These are phyloP conservation scores for Busseola fusca DNA, from an alignment of 2,888 invertebrate species.

Conservation along the genomic window DNA sequence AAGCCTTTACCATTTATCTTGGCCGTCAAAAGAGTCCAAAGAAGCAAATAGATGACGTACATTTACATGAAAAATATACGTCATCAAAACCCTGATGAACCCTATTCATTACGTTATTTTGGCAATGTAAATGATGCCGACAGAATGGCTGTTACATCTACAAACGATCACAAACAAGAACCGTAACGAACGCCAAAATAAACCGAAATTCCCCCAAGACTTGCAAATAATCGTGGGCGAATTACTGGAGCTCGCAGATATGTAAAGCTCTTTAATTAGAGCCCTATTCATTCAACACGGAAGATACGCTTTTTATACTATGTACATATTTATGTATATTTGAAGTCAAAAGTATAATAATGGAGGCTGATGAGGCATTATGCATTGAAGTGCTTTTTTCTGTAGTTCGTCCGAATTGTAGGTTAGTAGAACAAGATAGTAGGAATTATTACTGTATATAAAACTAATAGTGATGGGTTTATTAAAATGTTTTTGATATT, in stretches of 20 bases:
- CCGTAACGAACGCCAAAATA: constrained; percentile 38
- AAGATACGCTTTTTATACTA: constrained; percentile 13
- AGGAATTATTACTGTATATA: constrained; percentile 8
- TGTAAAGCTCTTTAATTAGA: constrained; percentile 40
- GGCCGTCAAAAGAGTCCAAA: neutral
- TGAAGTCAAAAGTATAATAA: constrained; percentile 18
- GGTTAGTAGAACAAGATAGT: constrained; percentile 31
- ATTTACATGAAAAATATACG: neutral
- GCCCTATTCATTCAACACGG: constrained; percentile 42
- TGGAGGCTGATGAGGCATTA: constrained; percentile 34
- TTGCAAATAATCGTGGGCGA: constrained; percentile 24
- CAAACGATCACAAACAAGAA: constrained; percentile 42
- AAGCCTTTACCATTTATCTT: neutral
- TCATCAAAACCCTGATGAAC: constrained; percentile 3
- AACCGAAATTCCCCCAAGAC: constrained; percentile 16
- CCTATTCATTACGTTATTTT: constrained; percentile 9
- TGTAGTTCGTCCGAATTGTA: constrained; percentile 20
- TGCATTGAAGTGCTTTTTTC: constrained; percentile 30
- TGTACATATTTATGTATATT: neutral
- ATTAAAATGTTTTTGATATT: constrained; percentile 31
- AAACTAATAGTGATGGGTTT: constrained; percentile 25
- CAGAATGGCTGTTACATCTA: constrained; percentile 2
- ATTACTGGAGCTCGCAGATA: neutral
- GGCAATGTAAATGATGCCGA: neutral
- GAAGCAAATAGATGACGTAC: neutral